Percentiles rank a stretch among this genome's conserved stretches.
Evolutionary conservation across 35 echinoderm and acorn worm species (phyloP).

Genomic region (Heliocidaris tuberculata): DNA sequence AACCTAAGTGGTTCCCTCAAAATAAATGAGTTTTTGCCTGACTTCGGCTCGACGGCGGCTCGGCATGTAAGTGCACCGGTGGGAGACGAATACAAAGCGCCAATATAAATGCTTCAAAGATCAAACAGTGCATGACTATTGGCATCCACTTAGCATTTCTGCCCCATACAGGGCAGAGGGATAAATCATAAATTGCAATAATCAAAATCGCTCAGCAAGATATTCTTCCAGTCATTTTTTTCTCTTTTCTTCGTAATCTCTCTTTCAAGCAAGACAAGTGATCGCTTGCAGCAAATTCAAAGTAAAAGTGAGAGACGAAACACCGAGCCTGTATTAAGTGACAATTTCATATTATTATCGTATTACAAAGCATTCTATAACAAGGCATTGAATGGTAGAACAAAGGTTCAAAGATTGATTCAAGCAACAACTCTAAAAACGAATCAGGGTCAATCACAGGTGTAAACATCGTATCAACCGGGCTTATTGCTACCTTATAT

Average conservation of each 20-base stretch:
- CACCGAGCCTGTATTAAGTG: not conserved
- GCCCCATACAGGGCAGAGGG: not conserved
- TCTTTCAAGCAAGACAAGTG: not conserved
- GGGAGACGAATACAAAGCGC: not conserved
- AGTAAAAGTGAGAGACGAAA: not conserved
- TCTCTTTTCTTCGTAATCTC: not conserved
- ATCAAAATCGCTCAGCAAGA: not conserved
- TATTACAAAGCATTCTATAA: too few relatives aligned
- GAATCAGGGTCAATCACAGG: too few relatives aligned
- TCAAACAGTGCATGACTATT: not conserved
- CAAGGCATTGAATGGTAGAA: too few relatives aligned
- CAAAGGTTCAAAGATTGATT: too few relatives aligned
- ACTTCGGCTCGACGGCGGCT: not conserved
- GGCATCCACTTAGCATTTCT: not conserved
- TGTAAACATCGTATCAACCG: too few relatives aligned
- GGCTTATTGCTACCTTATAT: too few relatives aligned
- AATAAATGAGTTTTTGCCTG: constrained; percentile 11
- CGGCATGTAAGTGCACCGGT: not conserved
- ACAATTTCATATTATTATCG: too few relatives aligned
- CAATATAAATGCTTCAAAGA: not conserved
- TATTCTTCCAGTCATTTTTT: not conserved
- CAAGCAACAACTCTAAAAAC: too few relatives aligned
- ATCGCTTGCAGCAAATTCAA: not conserved
- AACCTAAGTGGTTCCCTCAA: not conserved
- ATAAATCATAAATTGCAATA: constrained; percentile 9